Conservation (phyloP, 2,113 vertebrate species). For the Carollia perspicillata region DNA sequence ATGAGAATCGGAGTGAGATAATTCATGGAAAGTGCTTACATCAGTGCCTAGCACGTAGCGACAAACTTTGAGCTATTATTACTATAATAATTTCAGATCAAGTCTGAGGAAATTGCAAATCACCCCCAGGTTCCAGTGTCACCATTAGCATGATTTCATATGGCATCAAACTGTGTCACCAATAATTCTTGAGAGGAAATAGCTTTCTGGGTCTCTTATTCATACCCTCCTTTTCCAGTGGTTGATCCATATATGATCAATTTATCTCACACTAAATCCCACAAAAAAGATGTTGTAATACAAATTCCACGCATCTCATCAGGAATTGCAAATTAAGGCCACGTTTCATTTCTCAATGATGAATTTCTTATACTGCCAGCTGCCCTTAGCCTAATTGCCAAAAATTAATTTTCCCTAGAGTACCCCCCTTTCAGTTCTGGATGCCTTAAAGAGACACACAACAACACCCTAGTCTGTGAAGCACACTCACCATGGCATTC, state of each 20-base stretch:
- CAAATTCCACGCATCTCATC: background rate
- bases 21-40: background rate
- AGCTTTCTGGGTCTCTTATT: background rate
- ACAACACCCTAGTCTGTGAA: background rate
- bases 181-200: conserved; percentile 4
- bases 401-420: background rate
- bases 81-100: background rate
- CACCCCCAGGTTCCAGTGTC: background rate
- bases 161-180: background rate
- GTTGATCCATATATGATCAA: background rate
- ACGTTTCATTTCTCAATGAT: background rate
- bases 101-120: background rate
- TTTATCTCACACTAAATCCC: background rate
- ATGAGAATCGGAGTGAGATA: background rate
- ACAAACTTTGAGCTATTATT: background rate
- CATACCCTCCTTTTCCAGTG: background rate
- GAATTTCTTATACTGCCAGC: background rate
- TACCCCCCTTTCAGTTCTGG: background rate
- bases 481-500: background rate
- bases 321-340: background rate
- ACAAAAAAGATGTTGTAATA: background rate
- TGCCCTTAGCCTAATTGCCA: background rate
- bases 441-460: background rate
- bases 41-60: background rate
- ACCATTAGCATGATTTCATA: background rate